Conservation (phyloP, 35 echinoderm and acorn worm species). For the Anneissia japonica region DNA sequence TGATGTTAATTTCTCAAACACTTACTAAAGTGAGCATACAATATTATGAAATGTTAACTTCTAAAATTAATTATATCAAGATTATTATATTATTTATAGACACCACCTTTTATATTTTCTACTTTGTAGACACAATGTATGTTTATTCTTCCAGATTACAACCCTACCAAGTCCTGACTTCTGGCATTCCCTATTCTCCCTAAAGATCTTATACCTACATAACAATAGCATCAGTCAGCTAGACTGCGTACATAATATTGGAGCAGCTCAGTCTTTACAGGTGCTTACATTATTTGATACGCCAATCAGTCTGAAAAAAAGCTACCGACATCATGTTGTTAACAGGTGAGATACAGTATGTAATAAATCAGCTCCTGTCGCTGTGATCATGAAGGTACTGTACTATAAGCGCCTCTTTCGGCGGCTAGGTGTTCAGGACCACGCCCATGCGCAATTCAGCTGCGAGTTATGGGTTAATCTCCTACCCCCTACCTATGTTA, state of each 20-base stretch:
- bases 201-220: constrained; percentile 67
- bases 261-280: constrained; percentile 48
- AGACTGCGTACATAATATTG: constrained; percentile 69
- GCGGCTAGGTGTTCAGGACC: too few relatives aligned
- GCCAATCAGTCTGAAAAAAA: constrained; percentile 90
- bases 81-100: not conserved
- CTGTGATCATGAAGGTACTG: too few relatives aligned
- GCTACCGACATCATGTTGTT: constrained; percentile 96
- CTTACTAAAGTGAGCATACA: not conserved
- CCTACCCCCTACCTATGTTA: too few relatives aligned
- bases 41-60: not conserved
- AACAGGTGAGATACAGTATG: too few relatives aligned
- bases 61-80: not conserved
- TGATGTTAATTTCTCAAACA: not conserved
- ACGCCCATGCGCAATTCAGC: too few relatives aligned
- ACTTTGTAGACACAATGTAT: not conserved
- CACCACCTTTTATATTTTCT: not conserved
- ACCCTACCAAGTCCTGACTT: constrained; percentile 69
- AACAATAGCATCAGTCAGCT: constrained; percentile 82
- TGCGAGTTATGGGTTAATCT: too few relatives aligned
- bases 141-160: constrained; percentile 52
- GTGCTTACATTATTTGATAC: constrained; percentile 88
- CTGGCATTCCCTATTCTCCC: constrained; percentile 47
- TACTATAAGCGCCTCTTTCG: too few relatives aligned
- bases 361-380: too few relatives aligned